Conservation (phyloP, 2,888 invertebrate genomes). For the Conistra vaccinii region DNA sequence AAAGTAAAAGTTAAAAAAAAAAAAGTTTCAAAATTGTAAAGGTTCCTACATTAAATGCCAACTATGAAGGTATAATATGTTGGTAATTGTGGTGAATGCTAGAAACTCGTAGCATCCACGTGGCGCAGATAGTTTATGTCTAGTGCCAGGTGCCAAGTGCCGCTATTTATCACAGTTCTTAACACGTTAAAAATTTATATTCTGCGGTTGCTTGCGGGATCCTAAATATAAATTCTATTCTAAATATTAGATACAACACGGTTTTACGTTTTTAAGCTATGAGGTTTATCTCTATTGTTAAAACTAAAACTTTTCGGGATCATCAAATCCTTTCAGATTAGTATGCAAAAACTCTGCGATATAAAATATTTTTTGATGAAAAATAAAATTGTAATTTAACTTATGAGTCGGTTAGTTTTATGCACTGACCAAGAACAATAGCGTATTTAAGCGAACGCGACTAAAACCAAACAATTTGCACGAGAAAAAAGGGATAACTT, state of each 20-base stretch:
- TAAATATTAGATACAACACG: slow-evolving; percentile 25
- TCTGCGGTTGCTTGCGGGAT: slow-evolving; percentile 30
- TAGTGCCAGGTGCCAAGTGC: slow-evolving; percentile 60
- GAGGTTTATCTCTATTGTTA: background rate
- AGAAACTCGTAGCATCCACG: slow-evolving; percentile 51
- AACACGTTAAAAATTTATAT: slow-evolving; percentile 63
- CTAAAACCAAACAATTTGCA: background rate
- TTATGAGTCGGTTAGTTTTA: background rate
- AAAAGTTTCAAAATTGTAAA: background rate
- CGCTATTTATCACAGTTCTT: slow-evolving; percentile 61
- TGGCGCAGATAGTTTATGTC: slow-evolving; percentile 58
- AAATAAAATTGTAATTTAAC: background rate
- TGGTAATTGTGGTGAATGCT: slow-evolving; percentile 44
- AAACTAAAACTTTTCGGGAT: background rate
- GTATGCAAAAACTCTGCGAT: background rate
- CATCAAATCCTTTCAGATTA: background rate
- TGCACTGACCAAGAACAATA: background rate
- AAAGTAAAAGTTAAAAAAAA: too few species aligned
- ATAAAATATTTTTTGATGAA: background rate
- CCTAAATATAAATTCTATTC: slow-evolving; percentile 41
- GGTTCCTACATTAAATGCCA: background rate
- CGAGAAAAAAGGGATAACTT: slow-evolving; percentile 7
- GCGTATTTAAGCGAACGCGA: background rate
- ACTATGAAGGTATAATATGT: slow-evolving; percentile 11
- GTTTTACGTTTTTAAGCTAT: background rate